Evolutionary conservation across 2,113 vertebrate genomes (phyloP), one percentile per base, ranked within the genome.

Genomic region (Fregata magnificens): DNA sequence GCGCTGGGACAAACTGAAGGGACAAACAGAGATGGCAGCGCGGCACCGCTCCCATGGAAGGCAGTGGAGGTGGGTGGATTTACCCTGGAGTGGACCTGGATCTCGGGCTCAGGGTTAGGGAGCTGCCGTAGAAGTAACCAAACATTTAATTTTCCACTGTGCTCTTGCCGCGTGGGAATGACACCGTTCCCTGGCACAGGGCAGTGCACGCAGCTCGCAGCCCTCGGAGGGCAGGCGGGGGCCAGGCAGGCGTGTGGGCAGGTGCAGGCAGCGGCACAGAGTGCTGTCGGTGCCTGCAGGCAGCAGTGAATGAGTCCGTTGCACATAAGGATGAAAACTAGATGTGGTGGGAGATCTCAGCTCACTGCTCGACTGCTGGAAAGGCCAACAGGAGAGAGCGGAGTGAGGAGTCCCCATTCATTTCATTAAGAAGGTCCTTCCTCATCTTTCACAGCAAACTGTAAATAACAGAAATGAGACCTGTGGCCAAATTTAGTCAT

Each of bases 401-500:
- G 69, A 80, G 63, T 1, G 19, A 24, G 55, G 71, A 36, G 69
- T 52, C 63, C 71, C 55, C 0, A 0, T 11, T 56, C 0, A 0
- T 52, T 80, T 79, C 56, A 34, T 91, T 74, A 66, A 47, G 79
- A 73, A 26, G 13, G 50, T 62, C 34, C 61, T 44, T 61, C 65
- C 61, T 61, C 3, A 0, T 25, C 53, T 47, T 59, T 45, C 71
- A 40, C 22, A 38, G 82, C 42, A 19, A 62, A 28, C 6, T 3
- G n/a, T 2, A 25, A 61, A 38, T 6, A 53, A 7, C n/a, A 67
- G 52, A 25, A 74, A 20, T 8, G 50, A 70, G 29, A 49, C 18
- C 26, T 3, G 18, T 4, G 24, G 63, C 40, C 38, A n/a, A n/a
- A 4, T 28, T n/a, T 40, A 45, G 34, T 15, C 0, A 0, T 28